Evolutionary conservation across 1,140 invertebrate species (phyloP).

Genomic region (Euborellia annulipes): DNA sequence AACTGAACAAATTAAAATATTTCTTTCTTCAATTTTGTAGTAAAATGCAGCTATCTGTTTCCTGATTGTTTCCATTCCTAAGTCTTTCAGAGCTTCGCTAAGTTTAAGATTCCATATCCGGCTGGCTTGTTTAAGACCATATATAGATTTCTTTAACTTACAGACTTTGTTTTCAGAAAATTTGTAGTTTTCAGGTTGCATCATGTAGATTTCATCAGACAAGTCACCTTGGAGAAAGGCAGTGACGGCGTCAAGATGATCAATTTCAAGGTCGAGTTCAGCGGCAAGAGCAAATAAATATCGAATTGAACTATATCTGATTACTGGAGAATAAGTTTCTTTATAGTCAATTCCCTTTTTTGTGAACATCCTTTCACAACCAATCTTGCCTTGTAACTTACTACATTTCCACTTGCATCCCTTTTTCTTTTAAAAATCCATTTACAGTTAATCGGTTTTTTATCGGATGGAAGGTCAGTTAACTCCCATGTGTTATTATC

Average conservation of each 20-base stretch:
- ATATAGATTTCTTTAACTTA: constrained; percentile 11
- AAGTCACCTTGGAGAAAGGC: constrained; percentile 27
- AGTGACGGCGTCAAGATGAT: constrained; percentile 23
- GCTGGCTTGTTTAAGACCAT: too few relatives aligned
- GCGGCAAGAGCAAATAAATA: constrained; percentile 23
- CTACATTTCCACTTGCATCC: constrained; percentile 1
- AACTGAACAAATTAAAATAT: too few relatives aligned
- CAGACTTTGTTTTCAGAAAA: constrained; percentile 9
- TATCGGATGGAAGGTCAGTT: constrained; percentile 20
- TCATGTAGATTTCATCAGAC: constrained; percentile 26
- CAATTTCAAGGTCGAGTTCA: constrained; percentile 18
- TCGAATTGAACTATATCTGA: constrained; percentile 21
- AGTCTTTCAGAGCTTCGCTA: too few relatives aligned
- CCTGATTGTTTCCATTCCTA: too few relatives aligned
- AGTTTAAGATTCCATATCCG: too few relatives aligned
- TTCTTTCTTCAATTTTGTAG: too few relatives aligned
- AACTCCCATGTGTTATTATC: constrained; percentile 18
- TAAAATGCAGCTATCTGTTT: too few relatives aligned
- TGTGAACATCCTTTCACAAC: constrained; percentile 17
- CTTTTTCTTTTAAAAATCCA: constrained; percentile 25
- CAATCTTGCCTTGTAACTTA: constrained; percentile 13
- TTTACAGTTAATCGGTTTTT: constrained; percentile 22
- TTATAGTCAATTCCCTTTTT: constrained; percentile 17
- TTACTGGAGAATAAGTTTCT: constrained; percentile 17
- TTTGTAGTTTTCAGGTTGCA: constrained; percentile 21